Base-by-base conservation (phyloP, 2,113 vertebrate genomes). In the Indicator indicator region DNA sequence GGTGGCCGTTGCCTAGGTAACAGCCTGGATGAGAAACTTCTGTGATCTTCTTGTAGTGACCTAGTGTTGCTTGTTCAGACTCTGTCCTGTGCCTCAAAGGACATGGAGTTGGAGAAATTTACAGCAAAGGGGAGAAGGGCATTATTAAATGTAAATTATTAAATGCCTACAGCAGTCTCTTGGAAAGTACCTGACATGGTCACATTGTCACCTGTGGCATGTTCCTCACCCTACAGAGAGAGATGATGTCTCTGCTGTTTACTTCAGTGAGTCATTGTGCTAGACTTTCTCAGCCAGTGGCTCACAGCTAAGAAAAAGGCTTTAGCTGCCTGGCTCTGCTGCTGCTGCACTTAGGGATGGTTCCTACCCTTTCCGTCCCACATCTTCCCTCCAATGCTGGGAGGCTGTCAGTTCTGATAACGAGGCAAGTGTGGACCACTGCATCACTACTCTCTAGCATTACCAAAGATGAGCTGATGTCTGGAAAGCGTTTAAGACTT, bases 381-480 rank as follows among this genome's bases (percentile, higher is more conserved):
- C 1, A 40, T 19, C 24, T 65, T 33, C 40, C 30, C 8, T n/a
- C 15, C 19, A n/a, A 1, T 16, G 52, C 6, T 12, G 18, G 5
- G 75, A 8, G 7, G 4, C 17, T 81, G 6, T 40, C 30, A 11
- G 7, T 7, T 19, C 42, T 40, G 33, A 3, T 16, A 26, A 3
- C 16, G 21, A 27, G 9, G 26, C 6, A 10, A 40, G 7, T 10
- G 6, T 4, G 59, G 30, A 27, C 5, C 20, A 8, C 18, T 27
- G 21, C 24, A 20, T 5, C 1, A 1, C 18, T 33, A 0, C 46
- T 62, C 27, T 30, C 24, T 1, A 20, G 4, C 15, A 5, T 20
- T 19, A 16, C 42, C 52, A 28, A 28, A 26, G 14, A 10, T 5
- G 12, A 55, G 1, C 0, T 11, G 17, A 6, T 10, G 27, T 5